phyloP scores from a whole-genome alignment of 2,888 invertebrate species.

The Cryptocephalus moraei region DNA sequence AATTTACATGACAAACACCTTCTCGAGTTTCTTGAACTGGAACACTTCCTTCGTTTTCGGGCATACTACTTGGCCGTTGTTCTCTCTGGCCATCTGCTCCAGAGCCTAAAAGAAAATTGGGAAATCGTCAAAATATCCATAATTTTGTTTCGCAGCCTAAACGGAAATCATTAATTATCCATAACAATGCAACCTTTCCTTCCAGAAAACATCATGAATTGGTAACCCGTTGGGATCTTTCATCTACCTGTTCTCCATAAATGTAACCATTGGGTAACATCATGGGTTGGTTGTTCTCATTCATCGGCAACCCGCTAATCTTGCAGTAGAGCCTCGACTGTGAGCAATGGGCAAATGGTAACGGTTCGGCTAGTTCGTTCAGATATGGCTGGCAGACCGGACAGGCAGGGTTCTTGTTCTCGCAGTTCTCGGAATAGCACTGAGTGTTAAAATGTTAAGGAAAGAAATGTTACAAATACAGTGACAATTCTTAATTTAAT shows the following conservation, averaged over 20 bases:
- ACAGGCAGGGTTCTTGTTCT: conserved; percentile 71
- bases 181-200: no score
- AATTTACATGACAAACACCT: conserved; percentile 91
- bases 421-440: conserved; percentile 56
- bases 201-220: no score
- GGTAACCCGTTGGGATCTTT: no score
- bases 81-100: conserved; percentile 79
- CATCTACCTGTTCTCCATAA: conserved; percentile 74
- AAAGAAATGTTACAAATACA: conserved; percentile 5
- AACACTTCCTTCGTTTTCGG: conserved; percentile 91
- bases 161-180: no score
- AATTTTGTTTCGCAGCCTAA: no score
- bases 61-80: conserved; percentile 86
- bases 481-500: no score
- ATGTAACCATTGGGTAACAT: conserved; percentile 98
- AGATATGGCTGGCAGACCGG: conserved; percentile 88
- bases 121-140: no score
- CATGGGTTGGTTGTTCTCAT: conserved; percentile 97
- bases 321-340: conserved; percentile 91
- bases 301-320: conserved; percentile 81
- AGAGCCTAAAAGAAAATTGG: conserved; percentile 55
- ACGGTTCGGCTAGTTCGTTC: conserved; percentile 69
- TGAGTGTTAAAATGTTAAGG: conserved; percentile 40
- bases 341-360: conserved; percentile 94
- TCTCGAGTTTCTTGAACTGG: conserved; percentile 84